A percentile compares a stretch with the other conserved stretches of the same genome.
Conservation (phyloP, 2,797 vertebrate genomes). For the Nyctibius grandis region DNA sequence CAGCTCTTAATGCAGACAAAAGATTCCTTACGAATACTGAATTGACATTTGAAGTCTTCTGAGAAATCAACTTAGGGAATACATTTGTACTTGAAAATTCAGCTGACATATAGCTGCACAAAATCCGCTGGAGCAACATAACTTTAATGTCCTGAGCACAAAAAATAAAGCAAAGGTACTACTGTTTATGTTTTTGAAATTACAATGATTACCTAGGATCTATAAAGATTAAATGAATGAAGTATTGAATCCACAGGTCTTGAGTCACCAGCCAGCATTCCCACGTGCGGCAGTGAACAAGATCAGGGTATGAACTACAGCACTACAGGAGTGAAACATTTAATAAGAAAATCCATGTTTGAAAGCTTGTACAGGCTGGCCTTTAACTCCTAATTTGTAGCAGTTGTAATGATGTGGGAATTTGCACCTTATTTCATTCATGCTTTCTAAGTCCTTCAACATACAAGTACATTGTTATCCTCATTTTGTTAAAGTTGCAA, state of each 20-base stretch:
- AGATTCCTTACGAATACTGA: neutral
- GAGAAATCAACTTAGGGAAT: neutral
- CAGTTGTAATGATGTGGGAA: neutral
- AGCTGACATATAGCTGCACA: neutral
- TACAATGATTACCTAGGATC: neutral
- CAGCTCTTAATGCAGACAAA: neutral
- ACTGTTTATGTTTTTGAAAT: neutral
- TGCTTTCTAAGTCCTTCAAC: neutral
- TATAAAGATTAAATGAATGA: neutral
- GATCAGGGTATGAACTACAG: neutral
- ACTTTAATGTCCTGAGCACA: neutral
- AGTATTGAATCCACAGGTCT: neutral
- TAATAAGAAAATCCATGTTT: neutral
- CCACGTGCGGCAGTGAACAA: neutral
- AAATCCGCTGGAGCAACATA: neutral
- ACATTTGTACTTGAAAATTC: slow-evolving; percentile 6
- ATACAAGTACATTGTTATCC: neutral
- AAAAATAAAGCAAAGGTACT: neutral
- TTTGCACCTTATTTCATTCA: neutral
- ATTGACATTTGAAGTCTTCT: slow-evolving; percentile 47
- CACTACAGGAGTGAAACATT: neutral
- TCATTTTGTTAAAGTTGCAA: neutral
- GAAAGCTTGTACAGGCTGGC: neutral
- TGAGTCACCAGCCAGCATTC: neutral
- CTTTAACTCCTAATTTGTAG: neutral